Conservation (phyloP, 2,113 vertebrate species). For the Strix aluco region DNA sequence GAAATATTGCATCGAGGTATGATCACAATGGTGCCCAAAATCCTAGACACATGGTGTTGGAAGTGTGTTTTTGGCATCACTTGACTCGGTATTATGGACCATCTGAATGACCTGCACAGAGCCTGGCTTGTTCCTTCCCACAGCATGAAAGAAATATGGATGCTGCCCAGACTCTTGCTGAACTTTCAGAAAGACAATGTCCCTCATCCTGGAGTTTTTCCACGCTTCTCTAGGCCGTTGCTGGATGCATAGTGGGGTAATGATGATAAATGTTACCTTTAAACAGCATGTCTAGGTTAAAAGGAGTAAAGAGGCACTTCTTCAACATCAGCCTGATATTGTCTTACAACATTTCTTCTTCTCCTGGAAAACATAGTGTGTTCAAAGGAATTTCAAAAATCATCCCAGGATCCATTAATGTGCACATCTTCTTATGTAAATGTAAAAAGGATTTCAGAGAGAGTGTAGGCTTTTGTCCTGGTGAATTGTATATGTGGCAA, state of each 20-base stretch:
- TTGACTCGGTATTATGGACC: constrained; percentile 36
- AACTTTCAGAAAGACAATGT: neutral
- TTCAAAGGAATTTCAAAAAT: constrained; percentile 9
- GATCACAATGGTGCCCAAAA: constrained; percentile 77
- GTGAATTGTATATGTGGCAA: constrained; percentile 37
- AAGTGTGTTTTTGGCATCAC: constrained; percentile 63
- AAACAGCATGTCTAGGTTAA: constrained; percentile 17
- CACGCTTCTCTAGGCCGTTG: neutral
- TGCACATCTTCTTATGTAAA: neutral
- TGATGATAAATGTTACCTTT: neutral
- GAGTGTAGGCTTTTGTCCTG: constrained; percentile 37
- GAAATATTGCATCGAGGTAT: constrained; percentile 71
- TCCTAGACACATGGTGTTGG: constrained; percentile 72
- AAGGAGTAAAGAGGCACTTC: constrained; percentile 27
- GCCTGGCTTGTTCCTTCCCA: neutral
- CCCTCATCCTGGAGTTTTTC: neutral
- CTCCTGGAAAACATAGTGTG: neutral
- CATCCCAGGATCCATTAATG: neutral
- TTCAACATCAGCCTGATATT: constrained; percentile 31
- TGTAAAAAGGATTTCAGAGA: constrained; percentile 50
- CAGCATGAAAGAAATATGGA: neutral
- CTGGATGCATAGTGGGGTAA: neutral
- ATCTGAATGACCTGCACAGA: neutral
- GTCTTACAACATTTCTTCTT: constrained; percentile 24
- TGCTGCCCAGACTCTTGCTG: constrained; percentile 15